Base-by-base conservation (phyloP, 2,113 vertebrate species). In the Tretioscincus oriximinensis region DNA sequence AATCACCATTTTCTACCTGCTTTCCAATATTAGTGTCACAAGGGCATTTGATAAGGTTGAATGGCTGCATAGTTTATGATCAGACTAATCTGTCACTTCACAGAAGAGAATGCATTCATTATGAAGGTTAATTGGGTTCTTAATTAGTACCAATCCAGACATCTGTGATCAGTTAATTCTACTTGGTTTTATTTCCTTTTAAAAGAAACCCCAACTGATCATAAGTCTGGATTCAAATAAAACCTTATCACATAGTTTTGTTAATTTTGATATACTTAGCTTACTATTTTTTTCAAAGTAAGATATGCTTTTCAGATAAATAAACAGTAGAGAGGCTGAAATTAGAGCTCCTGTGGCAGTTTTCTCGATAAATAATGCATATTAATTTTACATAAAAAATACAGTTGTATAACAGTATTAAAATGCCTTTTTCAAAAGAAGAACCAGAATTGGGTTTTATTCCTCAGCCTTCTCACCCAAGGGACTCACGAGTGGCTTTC, bases 61-160 rank as follows among this genome's bases (percentile, higher is more conserved):
- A 75, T 35, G 85, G 60, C 78, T 78, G 75, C 11, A 61, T 64
- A 20, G 0, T 0, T 11, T 5, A 85, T 79, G 82, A 83, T 47
- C 74, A 73, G 68, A 83, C 22, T 85, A 87, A 92, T 90, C 89
- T 0, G 2, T 88, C 92, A 84, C 83, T 86, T 76, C 76, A 35
- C 28, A 9, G 51, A 84, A 82, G 86, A 88, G 85, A 85, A 51
- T 21, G 70, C 63, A 79, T 85, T 88, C 84, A 86, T 91, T 93
- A 90, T 18, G 78, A 84, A 84, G 88, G 91, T 92, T 93, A 93
- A 93, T 92, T 92, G 85, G 85, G 85, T 90, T 90, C 88, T 87
- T 81, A 83, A 81, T 60, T 86, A 79, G 3, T 88, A 89, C 82
- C 78, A 84, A 0, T 84, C 68, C 31, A 24, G 81, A 90, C 86